phyloP scores from a whole-genome alignment of 53 echinoderm and acorn worm genomes.

The Patiria pectinifera region DNA sequence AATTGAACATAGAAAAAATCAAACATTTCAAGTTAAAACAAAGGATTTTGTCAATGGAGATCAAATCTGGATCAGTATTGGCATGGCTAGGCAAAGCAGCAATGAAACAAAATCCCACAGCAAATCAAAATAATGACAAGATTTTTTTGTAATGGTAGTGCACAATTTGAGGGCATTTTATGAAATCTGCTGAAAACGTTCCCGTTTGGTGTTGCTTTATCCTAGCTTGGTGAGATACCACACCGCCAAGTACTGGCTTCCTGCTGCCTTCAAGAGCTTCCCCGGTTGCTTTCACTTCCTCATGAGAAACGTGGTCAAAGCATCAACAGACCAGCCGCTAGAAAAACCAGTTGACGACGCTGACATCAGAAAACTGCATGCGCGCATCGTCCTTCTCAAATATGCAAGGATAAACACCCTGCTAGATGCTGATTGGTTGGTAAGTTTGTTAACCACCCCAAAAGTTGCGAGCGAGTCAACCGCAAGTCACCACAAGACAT shows the following conservation, averaged over 20 bases:
- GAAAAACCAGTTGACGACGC: background rate
- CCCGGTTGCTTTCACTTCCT: constrained; percentile 69
- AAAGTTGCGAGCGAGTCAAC: no score
- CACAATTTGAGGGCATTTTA: no score
- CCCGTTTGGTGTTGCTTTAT: background rate
- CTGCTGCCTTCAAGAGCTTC: constrained; percentile 72
- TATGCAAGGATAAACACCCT: constrained; percentile 74
- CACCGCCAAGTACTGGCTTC: constrained; percentile 80
- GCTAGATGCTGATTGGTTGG: constrained; percentile 66
- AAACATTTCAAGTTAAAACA: no score
- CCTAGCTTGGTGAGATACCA: constrained; percentile 75
- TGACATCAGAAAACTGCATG: constrained; percentile 65
- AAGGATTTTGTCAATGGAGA: no score
- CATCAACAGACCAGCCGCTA: background rate
- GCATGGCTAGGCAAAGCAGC: no score
- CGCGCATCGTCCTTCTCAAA: constrained; percentile 77
- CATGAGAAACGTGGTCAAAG: constrained; percentile 34
- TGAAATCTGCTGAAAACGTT: background rate
- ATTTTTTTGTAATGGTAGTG: no score
- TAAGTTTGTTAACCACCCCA: constrained; percentile 38
- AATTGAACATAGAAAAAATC: no score
- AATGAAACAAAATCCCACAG: no score
- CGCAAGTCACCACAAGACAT: no score
- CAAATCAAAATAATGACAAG: no score
- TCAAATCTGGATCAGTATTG: no score